Conservation (phyloP, 2,888 invertebrate genomes). For the Hirtodrosophila duncani region DNA sequence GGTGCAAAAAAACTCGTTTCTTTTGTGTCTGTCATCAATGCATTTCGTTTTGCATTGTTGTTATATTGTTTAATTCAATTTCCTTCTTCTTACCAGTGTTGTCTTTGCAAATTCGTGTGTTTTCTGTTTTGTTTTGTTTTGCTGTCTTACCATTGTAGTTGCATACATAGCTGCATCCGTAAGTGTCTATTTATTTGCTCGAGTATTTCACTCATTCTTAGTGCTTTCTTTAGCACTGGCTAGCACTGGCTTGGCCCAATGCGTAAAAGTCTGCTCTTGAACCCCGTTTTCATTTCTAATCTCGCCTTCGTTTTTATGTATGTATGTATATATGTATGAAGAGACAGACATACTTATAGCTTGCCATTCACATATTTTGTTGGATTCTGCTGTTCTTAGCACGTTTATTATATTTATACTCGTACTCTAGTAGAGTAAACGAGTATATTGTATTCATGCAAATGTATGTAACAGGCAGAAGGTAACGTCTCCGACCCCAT, state of each 20-base stretch:
- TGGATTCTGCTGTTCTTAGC: too few relatives aligned
- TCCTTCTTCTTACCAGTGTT: constrained; percentile 19
- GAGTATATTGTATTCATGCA: too few relatives aligned
- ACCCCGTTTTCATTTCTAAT: constrained; percentile 29
- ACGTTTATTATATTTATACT: too few relatives aligned
- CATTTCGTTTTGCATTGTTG: constrained; percentile 14
- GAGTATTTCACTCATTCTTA: neutral
- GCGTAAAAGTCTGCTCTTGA: constrained; percentile 32
- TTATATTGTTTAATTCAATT: constrained; percentile 50
- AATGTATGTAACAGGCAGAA: too few relatives aligned
- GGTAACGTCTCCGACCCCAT: too few relatives aligned
- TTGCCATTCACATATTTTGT: too few relatives aligned
- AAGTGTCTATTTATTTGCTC: constrained; percentile 11
- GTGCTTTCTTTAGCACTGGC: neutral
- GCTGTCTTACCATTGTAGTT: constrained; percentile 1
- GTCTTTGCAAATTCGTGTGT: too few relatives aligned
- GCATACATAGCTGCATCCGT: too few relatives aligned
- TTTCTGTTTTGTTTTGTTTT: constrained; percentile 14
- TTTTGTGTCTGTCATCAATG: constrained; percentile 22
- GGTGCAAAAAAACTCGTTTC: constrained; percentile 23
- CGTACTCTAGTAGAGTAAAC: too few relatives aligned
- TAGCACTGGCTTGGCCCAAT: neutral
- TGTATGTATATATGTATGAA: too few relatives aligned
- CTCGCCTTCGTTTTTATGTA: constrained; percentile 9
- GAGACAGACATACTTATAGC: too few relatives aligned